These are phyloP conservation scores for Grapholita molesta DNA, from an alignment of 1,140 invertebrate species.

Conservation along the genomic window DNA sequence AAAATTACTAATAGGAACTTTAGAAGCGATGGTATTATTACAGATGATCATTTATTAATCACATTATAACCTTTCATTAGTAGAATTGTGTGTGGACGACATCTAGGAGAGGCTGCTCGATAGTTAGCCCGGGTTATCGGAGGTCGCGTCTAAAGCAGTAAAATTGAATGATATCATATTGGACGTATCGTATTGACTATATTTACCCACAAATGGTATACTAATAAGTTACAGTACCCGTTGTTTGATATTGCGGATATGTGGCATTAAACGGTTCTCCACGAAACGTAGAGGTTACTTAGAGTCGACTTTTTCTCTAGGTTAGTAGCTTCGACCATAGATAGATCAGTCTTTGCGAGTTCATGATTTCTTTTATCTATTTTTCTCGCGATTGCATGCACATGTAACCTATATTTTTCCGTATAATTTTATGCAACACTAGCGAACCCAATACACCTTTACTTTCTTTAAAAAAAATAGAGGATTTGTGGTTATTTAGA, in stretches of 20 bases:
- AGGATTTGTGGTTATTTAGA: too few relatives aligned
- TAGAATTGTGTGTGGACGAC: conserved; percentile 50
- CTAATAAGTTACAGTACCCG: conserved; percentile 57
- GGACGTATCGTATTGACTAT: conserved; percentile 63
- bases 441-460: too few relatives aligned
- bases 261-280: background rate
- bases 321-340: background rate
- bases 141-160: conserved; percentile 73
- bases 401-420: too few relatives aligned
- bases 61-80: conserved; percentile 32
- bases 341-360: too few relatives aligned
- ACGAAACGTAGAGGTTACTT: background rate
- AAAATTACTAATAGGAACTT: background rate
- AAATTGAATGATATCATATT: conserved; percentile 74
- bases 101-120: conserved; percentile 62
- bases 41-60: conserved; percentile 24
- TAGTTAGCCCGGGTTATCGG: conserved; percentile 68
- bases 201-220: conserved; percentile 65
- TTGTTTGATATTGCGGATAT: conserved; percentile 22
- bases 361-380: too few relatives aligned
- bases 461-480: too few relatives aligned
- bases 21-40: background rate
- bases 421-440: too few relatives aligned
- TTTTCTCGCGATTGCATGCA: too few relatives aligned
- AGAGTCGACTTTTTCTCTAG: background rate